Base-by-base conservation (phyloP, 2,888 invertebrate species). In the Serripes groenlandicus region DNA sequence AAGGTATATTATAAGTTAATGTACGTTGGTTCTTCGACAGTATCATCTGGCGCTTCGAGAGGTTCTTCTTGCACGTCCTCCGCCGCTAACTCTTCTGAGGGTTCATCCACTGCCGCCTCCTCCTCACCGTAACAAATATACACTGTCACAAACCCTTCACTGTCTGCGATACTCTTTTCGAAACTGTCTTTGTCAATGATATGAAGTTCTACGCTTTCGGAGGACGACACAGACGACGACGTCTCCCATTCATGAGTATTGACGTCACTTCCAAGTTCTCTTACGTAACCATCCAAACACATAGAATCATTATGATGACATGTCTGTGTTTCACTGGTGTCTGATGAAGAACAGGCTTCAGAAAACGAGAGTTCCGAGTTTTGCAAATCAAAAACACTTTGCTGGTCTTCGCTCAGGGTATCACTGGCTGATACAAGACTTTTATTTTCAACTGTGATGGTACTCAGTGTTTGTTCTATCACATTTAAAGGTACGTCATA, bases 361-460 rank as follows among this genome's bases (percentile, higher is more conserved):
- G 66, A 66, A 28, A 11, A 26, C 15, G 37, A 15, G 9, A 42
- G 26, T 9, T 18, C 26, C 26, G 42, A 23, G 7, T 26, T 23
- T 23, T 35, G 18, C 5, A 66, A 42, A 26, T 66, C 37, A 15
- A 66, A 42, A 11, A 66, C 66, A 23, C 66, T 66, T 21, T 42
- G 26, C 9, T 42, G 26, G 28, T 66, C 66, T 42, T 66, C 66
- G 11, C 42, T 28, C 3, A 9, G 2, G 23, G 15, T 28, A 15
- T 23, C 4, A 4, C 42, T 42, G 1, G n/a, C 42, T 18, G 66
- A 37, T 23, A 42, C 26, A 28, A 66, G 66, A 0, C n/a, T 37
- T 42, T 66, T 66, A n/a, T 66, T 66, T 66, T 66, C 66, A 37
- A 37, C n/a, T 23, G 66, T 42, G 18, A 66, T 66, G 26, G 66